Evolutionary conservation across 2,113 vertebrate genomes (phyloP).

Genomic region (Gobius niger): DNA sequence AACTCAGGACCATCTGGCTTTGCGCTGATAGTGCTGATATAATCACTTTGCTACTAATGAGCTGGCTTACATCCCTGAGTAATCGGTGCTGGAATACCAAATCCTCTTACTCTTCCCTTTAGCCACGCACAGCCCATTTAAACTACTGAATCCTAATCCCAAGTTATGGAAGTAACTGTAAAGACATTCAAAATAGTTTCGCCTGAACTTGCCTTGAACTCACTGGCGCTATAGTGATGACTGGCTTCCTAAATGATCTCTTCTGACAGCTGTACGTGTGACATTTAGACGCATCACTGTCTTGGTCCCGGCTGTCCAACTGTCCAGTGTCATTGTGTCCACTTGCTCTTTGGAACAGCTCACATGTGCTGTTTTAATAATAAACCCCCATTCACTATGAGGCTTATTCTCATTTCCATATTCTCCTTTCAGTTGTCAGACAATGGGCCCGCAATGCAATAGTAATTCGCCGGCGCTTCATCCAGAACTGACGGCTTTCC

Average conservation of each 20-base stretch:
- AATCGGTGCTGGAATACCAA: background rate
- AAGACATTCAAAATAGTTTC: background rate
- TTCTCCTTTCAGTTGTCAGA: constrained; percentile 5
- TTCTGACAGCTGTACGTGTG: background rate
- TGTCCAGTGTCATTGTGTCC: background rate
- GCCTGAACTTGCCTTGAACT: background rate
- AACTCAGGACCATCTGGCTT: background rate
- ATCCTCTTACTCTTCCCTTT: background rate
- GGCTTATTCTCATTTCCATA: constrained; percentile 5
- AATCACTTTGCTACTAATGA: constrained; percentile 1
- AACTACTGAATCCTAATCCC: background rate
- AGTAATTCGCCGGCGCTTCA: constrained; percentile 2
- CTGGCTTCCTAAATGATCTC: background rate
- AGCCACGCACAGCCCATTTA: background rate
- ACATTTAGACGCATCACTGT: constrained; percentile 4
- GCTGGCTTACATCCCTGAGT: background rate
- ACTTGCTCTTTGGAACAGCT: background rate
- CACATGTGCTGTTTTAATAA: constrained; percentile 2
- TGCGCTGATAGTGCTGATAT: background rate
- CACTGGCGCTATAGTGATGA: background rate
- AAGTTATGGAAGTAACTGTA: background rate
- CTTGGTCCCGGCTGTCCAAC: background rate
- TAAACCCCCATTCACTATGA: constrained; percentile 6
- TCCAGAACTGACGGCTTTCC: constrained; percentile 5
- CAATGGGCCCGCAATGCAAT: constrained; percentile 3